Percentiles rank a stretch among this genome's conserved stretches.
phyloP scores from a whole-genome alignment of 2,113 vertebrate species.

The Vulpes lagopus region DNA sequence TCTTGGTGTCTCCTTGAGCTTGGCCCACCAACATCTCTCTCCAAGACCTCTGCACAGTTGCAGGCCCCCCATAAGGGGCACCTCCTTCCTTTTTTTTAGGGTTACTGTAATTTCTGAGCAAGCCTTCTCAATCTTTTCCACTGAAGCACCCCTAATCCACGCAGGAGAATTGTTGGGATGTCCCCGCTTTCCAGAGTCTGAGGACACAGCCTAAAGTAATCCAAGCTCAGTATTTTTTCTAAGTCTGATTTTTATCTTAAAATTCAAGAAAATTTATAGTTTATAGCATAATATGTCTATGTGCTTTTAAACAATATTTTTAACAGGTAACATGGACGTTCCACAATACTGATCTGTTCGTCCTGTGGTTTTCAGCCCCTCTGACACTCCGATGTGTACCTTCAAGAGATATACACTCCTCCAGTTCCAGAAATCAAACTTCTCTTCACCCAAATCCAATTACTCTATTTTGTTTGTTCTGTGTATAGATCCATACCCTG shows the following conservation, averaged over 20 bases:
- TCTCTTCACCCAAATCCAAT: neutral
- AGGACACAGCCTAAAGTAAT: neutral
- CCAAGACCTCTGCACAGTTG: neutral
- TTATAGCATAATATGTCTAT: neutral
- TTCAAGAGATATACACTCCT: neutral
- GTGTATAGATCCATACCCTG: neutral
- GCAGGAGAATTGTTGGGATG: neutral
- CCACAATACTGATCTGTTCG: neutral
- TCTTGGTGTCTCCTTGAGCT: neutral
- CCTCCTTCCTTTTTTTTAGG: neutral
- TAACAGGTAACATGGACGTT: neutral
- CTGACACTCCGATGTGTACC: neutral
- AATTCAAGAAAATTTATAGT: neutral
- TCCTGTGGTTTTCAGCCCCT: neutral
- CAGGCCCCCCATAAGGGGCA: neutral
- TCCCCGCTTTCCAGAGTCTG: neutral
- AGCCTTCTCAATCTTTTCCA: neutral
- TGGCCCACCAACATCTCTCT: neutral
- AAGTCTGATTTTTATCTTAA: slow-evolving; percentile 12
- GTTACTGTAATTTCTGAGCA: neutral
- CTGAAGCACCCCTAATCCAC: neutral
- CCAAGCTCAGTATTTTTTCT: neutral
- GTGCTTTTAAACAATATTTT: neutral
- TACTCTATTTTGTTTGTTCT: neutral
- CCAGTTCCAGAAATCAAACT: neutral